Evolutionary conservation across 1,140 invertebrate genomes (phyloP).

Genomic region (Bombus huntii): DNA sequence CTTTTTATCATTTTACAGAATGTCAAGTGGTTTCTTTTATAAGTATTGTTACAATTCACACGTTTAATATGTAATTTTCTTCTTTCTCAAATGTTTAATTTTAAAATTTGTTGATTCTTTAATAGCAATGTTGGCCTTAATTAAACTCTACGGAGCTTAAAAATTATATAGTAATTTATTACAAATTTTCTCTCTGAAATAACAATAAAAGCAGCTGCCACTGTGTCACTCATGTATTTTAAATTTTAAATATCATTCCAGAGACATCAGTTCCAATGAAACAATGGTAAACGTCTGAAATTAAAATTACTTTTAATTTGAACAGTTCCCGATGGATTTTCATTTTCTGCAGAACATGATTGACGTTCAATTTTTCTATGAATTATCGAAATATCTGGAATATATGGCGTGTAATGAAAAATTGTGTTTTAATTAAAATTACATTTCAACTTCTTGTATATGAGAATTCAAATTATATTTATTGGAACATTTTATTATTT

Average conservation of each 20-base stretch:
- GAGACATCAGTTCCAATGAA: background rate
- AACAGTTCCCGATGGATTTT: background rate
- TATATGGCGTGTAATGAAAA: background rate
- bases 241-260: constrained; percentile 4
- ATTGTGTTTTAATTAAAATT: background rate
- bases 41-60: background rate
- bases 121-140: background rate
- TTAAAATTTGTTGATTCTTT: background rate
- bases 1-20: background rate
- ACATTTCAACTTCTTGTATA: background rate
- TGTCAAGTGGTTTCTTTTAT: background rate
- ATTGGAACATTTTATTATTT: background rate
- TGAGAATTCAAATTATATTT: background rate
- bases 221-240: background rate
- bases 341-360: background rate
- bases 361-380: constrained; percentile 1
- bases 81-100: background rate
- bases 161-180: background rate
- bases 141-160: background rate
- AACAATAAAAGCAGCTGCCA: background rate
- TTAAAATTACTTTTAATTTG: constrained; percentile 6
- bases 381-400: background rate
- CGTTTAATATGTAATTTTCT: background rate
- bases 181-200: background rate
- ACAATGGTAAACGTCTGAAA: background rate